These are phyloP conservation scores for Marmota flaviventris DNA, from an alignment of 2,113 vertebrate species.

Conservation along the genomic window DNA sequence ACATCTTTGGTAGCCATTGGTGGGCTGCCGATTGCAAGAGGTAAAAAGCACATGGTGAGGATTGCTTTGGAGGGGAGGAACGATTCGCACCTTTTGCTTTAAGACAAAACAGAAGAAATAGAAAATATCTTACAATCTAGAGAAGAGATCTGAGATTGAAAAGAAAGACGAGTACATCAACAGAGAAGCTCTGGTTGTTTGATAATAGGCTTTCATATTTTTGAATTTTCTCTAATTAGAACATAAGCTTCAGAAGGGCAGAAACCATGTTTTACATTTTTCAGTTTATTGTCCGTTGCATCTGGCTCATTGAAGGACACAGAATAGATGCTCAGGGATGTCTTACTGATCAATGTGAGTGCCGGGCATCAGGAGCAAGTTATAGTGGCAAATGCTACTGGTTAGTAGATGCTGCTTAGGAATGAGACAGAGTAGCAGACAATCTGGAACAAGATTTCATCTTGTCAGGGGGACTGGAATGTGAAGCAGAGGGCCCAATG, in stretches of 20 bases:
- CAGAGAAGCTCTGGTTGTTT: neutral
- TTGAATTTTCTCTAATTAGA: constrained; percentile 50
- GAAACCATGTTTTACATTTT: constrained; percentile 43
- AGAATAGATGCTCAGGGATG: neutral
- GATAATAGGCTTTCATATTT: neutral
- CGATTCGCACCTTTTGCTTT: neutral
- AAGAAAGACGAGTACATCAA: neutral
- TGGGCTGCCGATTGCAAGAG: neutral
- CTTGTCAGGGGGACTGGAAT: neutral
- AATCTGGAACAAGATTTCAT: neutral
- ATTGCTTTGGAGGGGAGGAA: neutral
- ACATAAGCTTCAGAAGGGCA: constrained; percentile 38
- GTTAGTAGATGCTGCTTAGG: neutral
- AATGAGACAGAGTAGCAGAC: neutral
- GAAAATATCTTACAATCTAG: neutral
- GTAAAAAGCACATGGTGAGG: neutral
- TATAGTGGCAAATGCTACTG: neutral
- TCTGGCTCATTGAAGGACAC: neutral
- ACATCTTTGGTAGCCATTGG: neutral
- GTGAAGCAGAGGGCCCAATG: neutral
- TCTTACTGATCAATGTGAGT: neutral
- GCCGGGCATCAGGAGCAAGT: neutral
- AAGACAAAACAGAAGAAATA: constrained; percentile 6
- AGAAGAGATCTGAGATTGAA: neutral
- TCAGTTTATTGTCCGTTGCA: neutral